A percentile compares a stretch with the other conserved stretches of the same genome.
Conservation (phyloP, 2,797 vertebrate genomes). For the Columba guinea region DNA sequence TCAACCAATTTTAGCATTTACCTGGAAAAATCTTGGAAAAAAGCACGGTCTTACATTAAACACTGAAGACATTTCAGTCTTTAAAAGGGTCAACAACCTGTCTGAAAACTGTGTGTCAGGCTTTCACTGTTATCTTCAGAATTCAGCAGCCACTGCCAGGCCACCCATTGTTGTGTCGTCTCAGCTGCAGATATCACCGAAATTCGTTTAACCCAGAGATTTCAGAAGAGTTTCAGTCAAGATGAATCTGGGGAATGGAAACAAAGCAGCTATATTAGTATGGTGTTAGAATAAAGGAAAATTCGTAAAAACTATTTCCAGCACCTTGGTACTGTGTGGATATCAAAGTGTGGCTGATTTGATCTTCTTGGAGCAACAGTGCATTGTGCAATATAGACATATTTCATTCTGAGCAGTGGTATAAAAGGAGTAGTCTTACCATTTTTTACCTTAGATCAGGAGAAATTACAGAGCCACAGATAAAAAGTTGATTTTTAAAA, state of each 20-base stretch:
- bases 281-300: not conserved
- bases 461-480: not conserved
- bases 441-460: not conserved
- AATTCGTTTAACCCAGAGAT: not conserved
- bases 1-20: not conserved
- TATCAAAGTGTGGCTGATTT: not conserved
- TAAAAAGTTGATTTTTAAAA: not conserved
- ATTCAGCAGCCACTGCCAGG: not conserved
- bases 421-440: not conserved
- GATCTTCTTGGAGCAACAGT: not conserved
- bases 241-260: not conserved
- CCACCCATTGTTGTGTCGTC: fast-evolving
- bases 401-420: not conserved
- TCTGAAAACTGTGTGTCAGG: not conserved
- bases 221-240: not conserved
- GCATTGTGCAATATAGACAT: not conserved
- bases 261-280: not conserved
- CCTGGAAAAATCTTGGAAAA: not conserved
- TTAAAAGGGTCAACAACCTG: not conserved
- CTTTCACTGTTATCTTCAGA: not conserved
- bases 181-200: not conserved
- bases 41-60: not conserved
- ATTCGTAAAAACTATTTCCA: not conserved
- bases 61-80: not conserved
- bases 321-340: not conserved